A percentile compares a stretch with the other conserved stretches of the same genome.
Conservation (phyloP, 2,888 invertebrate genomes). For the Epirrhoe alternata region DNA sequence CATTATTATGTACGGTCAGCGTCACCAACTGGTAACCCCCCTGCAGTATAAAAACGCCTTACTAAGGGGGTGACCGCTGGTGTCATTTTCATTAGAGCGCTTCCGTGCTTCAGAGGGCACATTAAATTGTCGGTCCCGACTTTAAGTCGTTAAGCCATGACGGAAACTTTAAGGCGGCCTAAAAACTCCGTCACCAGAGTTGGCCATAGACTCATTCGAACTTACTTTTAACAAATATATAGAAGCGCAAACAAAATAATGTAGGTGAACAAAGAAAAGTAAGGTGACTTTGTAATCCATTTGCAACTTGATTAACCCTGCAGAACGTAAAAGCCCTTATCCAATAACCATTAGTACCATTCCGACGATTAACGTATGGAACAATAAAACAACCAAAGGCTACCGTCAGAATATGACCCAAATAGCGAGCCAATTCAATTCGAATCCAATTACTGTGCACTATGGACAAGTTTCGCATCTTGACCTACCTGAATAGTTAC, state of each 20-base stretch:
- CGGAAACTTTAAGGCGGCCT: too few species aligned
- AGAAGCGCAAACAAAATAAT: neutral
- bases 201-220: too few species aligned
- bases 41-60: too few species aligned
- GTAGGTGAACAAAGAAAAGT: neutral
- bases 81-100: too few species aligned
- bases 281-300: conserved; percentile 21
- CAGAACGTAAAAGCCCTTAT: conserved; percentile 33
- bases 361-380: conserved; percentile 52
- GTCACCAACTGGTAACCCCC: too few species aligned
- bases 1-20: too few species aligned
- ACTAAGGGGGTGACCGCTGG: too few species aligned
- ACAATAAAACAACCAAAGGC: conserved; percentile 57
- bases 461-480: neutral
- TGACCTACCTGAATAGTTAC: neutral
- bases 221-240: too few species aligned
- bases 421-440: conserved; percentile 76
- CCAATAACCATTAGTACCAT: conserved; percentile 56
- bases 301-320: conserved; percentile 29
- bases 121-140: too few species aligned
- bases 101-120: too few species aligned
- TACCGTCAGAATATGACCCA: conserved; percentile 69
- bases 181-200: too few species aligned
- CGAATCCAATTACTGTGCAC: conserved; percentile 69
- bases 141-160: too few species aligned